Conservation (phyloP, 2,797 vertebrate genomes). For the Leuciscus waleckii region DNA sequence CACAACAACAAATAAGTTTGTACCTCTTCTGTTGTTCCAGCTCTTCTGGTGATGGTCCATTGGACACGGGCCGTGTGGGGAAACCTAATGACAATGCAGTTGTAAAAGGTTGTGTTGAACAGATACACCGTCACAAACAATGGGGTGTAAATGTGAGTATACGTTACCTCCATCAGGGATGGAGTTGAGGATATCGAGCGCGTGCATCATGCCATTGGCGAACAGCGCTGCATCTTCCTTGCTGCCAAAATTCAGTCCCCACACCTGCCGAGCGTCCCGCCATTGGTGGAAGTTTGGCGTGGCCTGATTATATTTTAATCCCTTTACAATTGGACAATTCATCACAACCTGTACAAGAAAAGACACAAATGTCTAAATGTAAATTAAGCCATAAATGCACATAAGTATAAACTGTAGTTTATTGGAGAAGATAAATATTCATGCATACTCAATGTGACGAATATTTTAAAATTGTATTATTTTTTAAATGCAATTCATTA, state of each 20-base stretch:
- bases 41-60: slow-evolving; percentile 87
- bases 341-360: slow-evolving; percentile 86
- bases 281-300: slow-evolving; percentile 95
- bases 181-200: slow-evolving; percentile 82
- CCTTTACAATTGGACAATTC: slow-evolving; percentile 88
- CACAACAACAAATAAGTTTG: slow-evolving; percentile 1
- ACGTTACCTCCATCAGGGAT: slow-evolving; percentile 77
- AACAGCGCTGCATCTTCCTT: slow-evolving; percentile 89
- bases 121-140: not conserved
- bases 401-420: not conserved
- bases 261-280: slow-evolving; percentile 90
- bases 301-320: slow-evolving; percentile 93
- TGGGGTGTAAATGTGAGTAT: not conserved
- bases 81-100: slow-evolving; percentile 70
- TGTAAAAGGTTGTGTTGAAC: not conserved
- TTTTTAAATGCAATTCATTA: not conserved
- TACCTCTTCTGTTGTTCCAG: slow-evolving; percentile 89
- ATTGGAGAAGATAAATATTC: no score
- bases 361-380: not conserved
- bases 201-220: slow-evolving; percentile 84
- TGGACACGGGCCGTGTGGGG: slow-evolving; percentile 80
- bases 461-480: not conserved
- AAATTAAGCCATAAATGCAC: not conserved
- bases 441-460: not conserved
- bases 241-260: slow-evolving; percentile 93